Evolutionary conservation across 2,888 invertebrate genomes (phyloP).

Genomic region (Pediacus dermestoides): DNA sequence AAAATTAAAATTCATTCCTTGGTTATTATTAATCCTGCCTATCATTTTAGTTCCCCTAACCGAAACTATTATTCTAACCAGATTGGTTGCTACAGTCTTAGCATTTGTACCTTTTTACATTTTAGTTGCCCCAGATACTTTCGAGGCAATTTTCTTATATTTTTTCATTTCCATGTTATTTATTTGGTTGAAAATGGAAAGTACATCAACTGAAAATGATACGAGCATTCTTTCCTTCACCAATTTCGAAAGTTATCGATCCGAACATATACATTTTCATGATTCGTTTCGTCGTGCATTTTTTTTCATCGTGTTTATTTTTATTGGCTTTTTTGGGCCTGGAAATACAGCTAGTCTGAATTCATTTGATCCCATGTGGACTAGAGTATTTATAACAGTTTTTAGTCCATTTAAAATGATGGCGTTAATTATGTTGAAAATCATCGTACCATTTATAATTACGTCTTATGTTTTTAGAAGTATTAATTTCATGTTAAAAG

Average conservation of each 20-base stretch:
- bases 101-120: slow-evolving; percentile 37
- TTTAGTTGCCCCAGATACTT: slow-evolving; percentile 34
- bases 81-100: too few relatives aligned
- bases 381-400: slow-evolving; percentile 84
- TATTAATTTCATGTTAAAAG: slow-evolving; percentile 58
- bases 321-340: slow-evolving; percentile 90
- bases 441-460: slow-evolving; percentile 73
- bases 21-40: too few relatives aligned
- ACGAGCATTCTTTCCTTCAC: slow-evolving; percentile 25
- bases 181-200: slow-evolving; percentile 31
- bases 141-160: slow-evolving; percentile 34
- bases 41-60: too few relatives aligned
- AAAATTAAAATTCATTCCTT: too few relatives aligned
- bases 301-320: slow-evolving; percentile 57
- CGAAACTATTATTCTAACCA: too few relatives aligned
- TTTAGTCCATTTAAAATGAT: slow-evolving; percentile 92
- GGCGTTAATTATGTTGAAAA: slow-evolving; percentile 78
- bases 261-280: slow-evolving; percentile 18
- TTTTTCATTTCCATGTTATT: slow-evolving; percentile 30
- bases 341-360: slow-evolving; percentile 98
- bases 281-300: slow-evolving; percentile 34
- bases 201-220: slow-evolving; percentile 22
- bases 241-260: slow-evolving; percentile 25
- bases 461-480: slow-evolving; percentile 67
- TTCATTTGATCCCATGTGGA: slow-evolving; percentile 92